Evolutionary conservation across 2,113 vertebrate genomes (phyloP), one percentile per base, ranked within the genome.

Genomic region (Melanotaenia duboulayi): DNA sequence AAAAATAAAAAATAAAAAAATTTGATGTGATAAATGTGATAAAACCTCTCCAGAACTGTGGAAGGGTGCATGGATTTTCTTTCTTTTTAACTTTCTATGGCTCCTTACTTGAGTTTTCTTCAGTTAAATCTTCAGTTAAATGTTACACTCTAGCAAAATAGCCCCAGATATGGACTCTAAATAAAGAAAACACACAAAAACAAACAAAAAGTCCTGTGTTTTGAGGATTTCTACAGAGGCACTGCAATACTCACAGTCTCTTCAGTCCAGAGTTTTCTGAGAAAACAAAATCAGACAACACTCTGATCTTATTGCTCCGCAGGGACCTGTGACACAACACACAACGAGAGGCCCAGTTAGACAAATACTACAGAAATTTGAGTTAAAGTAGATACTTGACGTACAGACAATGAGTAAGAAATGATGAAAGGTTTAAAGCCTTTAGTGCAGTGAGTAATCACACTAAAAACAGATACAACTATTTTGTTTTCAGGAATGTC

Each of bases 201-300:
- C 40, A 54, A 28, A 25, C 2, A 14, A 4, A 4, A 24, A n/a
- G 4, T 65, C 17, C 8, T 11, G 37, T 39, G 25, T 9, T 28
- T 16, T 35, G 19, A 16, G 19, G 8, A n/a, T 48, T 19, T 48
- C 1, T 7, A 22, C 17, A 23, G 20, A 0, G 1, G 42, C 28
- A 55, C 14, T 14, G 10, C 32, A 40, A 66, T 74, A 94, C 93
- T 96, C 81, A 94, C 89, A 94, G 86, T 86, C 93, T 93, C 78
- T 93, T 87, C 17, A 95, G 88, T 7, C 90, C 84, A 58, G 87
- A 71, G 51, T 89, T 93, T 28, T 91, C 90, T 17, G 82, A 91
- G 89, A 95, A 95, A 90, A 91, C 78, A 66, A 90, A 75, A 72
- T 92, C 93, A 44, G 93, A 86, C 88, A 95, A 89, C 59, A 62